Evolutionary conservation across 2,797 vertebrate species (phyloP), one percentile per base, ranked within the genome.

Genomic region (Momotus momota): DNA sequence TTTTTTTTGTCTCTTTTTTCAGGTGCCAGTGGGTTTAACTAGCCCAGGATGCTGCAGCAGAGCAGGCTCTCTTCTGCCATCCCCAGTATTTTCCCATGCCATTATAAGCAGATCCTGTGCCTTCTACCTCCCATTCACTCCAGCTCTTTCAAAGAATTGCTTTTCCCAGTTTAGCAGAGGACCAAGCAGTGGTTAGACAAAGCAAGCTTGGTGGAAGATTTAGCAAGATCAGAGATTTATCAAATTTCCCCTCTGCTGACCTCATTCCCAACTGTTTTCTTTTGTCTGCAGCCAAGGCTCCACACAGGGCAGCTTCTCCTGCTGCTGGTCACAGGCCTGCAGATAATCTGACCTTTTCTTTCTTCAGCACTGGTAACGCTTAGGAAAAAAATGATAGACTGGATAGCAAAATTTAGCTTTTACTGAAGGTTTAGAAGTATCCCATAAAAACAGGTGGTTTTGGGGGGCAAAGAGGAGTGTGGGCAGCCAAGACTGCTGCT

Each of bases 311-410:
- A 91, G 19, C 62, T 86, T 75, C 38, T 70, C 41, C 83, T 88
- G 45, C 67, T 91, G 65, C 45, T 67, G 49, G 25, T 86, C 38
- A 79, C 73, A 58, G 88, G 19, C 29, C 70, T 92, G 52, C 41
- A 70, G 67, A 54, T 64, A 80, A 90, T 62, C 33, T 43, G 62
- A 79, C 66, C 33, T 86, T 91, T 94, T 86, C 18, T 75, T 89
- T 90, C 51, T 67, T n/a, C 19, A 14, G 22, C 21, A 26, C 23
- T 41, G 12, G 14, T 62, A 79, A 69, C 17, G 46, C 15, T 55
- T 57, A 33, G 2, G n/a, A 62, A 85, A 72, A 52, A 81, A 52
- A 10, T 2, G 1, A 35, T 38, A 26, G 7, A 67, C 7, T n/a
- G 16, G 12, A 40, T 9, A 48, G 17, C 2, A 79, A 90, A 55